These are phyloP conservation scores for Atrichornis clamosus DNA, from an alignment of 2,113 vertebrate genomes.

Conservation along the genomic window DNA sequence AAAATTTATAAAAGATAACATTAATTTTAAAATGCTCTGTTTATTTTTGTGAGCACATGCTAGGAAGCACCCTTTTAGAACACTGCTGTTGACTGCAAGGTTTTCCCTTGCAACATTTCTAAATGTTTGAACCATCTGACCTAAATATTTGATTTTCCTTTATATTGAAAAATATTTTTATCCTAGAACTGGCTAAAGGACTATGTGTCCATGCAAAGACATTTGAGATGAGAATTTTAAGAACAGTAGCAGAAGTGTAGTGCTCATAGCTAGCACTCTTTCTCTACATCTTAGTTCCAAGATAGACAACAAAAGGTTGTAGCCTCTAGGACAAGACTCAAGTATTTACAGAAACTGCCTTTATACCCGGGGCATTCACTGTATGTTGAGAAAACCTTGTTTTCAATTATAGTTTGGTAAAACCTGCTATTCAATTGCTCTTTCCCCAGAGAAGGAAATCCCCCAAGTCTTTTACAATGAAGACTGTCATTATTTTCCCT, in stretches of 20 bases:
- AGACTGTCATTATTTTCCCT: constrained; percentile 10
- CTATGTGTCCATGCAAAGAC: not conserved
- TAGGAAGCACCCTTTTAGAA: not conserved
- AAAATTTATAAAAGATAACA: not conserved
- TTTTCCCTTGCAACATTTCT: not conserved
- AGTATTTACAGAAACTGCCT: constrained; percentile 26
- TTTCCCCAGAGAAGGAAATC: not conserved
- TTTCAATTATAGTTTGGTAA: constrained; percentile 24
- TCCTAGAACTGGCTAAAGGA: not conserved
- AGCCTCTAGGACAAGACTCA: not conserved
- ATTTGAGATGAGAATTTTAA: not conserved
- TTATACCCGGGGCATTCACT: not conserved
- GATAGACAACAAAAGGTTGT: not conserved
- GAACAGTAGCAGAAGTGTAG: not conserved
- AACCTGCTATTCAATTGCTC: constrained; percentile 15
- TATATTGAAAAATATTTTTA: constrained; percentile 4
- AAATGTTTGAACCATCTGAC: constrained; percentile 1
- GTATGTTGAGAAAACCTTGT: constrained; percentile 13
- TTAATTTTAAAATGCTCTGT: not conserved
- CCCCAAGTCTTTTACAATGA: not conserved
- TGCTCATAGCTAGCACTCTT: not conserved
- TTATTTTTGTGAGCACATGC: not conserved
- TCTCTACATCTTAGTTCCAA: not conserved
- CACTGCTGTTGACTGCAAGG: not conserved
- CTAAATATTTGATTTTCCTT: not conserved